phyloP scores from a whole-genome alignment of 1,140 invertebrate genomes.

The Drosophila subpulchrella region DNA sequence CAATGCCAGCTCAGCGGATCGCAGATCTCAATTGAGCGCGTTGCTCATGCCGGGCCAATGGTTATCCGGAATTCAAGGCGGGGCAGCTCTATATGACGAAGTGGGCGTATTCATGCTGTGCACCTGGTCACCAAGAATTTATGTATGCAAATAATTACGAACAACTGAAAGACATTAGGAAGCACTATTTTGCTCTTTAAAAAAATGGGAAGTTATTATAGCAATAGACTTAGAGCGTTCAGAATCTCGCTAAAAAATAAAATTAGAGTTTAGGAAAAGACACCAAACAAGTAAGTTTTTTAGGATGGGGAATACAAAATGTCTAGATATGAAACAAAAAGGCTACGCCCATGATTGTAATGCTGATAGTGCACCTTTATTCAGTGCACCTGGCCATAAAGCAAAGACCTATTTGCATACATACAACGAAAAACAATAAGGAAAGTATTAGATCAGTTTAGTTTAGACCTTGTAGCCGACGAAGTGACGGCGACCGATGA shows the following conservation, averaged over 20 bases:
- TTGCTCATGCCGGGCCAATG: conserved; percentile 47
- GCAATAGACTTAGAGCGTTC: too few relatives aligned
- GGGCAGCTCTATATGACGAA: conserved; percentile 6
- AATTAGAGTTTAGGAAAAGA: too few relatives aligned
- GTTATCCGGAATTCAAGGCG: conserved; percentile 42
- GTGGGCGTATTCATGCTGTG: conserved; percentile 24
- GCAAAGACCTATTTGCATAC: conserved; percentile 19
- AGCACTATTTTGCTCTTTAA: neutral
- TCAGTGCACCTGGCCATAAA: conserved; percentile 5
- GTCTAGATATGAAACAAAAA: neutral
- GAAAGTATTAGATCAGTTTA: neutral
- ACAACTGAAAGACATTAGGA: neutral
- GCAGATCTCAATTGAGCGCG: conserved; percentile 35
- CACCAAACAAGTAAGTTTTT: too few relatives aligned
- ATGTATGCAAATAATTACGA: conserved; percentile 17
- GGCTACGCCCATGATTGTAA: neutral
- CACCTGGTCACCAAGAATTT: conserved; percentile 30
- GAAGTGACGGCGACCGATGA: conserved; percentile 96
- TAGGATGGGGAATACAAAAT: too few relatives aligned
- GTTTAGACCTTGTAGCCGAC: conserved; percentile 94
- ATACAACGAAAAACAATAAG: conserved; percentile 21
- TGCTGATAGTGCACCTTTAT: conserved; percentile 13
- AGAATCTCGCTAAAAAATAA: too few relatives aligned
- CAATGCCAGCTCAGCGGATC: conserved; percentile 49
- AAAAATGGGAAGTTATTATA: too few relatives aligned